phyloP scores from a whole-genome alignment of 2,797 vertebrate species.

The Parambassis ranga region DNA sequence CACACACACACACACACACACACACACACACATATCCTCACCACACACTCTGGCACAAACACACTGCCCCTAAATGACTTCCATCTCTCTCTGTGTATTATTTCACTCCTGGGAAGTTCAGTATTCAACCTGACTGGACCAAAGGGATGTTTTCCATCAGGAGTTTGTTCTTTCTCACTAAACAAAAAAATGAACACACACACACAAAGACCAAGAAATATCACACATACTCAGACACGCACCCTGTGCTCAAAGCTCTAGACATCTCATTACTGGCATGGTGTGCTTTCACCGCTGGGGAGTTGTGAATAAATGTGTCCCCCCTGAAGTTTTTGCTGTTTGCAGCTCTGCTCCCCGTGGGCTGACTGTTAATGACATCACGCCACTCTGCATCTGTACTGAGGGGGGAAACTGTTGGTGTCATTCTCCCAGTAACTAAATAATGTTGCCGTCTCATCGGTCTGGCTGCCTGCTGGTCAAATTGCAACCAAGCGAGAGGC shows the following conservation, averaged over 20 bases:
- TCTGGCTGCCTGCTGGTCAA: constrained; percentile 47
- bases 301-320: constrained; percentile 65
- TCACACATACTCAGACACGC: constrained; percentile 29
- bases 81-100: constrained; percentile 59
- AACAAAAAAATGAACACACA: constrained; percentile 14
- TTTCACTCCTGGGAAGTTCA: constrained; percentile 61
- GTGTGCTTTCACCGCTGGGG: constrained; percentile 42
- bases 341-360: constrained; percentile 44
- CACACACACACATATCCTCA: constrained; percentile 11
- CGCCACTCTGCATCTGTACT: constrained; percentile 41
- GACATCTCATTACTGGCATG: constrained; percentile 72
- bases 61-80: constrained; percentile 66
- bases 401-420: constrained; percentile 44
- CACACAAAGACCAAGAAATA: constrained; percentile 30
- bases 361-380: constrained; percentile 65
- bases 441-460: constrained; percentile 39
- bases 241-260: constrained; percentile 51
- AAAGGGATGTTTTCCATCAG: constrained; percentile 63
- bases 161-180: constrained; percentile 48
- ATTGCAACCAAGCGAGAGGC: constrained; percentile 46
- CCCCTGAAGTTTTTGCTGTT: constrained; percentile 47
- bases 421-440: constrained; percentile 53
- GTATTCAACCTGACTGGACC: constrained; percentile 36
- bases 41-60: constrained; percentile 29
- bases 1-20: not conserved